Conservation (phyloP, 2,797 vertebrate species). For the Lithobates pipiens region DNA sequence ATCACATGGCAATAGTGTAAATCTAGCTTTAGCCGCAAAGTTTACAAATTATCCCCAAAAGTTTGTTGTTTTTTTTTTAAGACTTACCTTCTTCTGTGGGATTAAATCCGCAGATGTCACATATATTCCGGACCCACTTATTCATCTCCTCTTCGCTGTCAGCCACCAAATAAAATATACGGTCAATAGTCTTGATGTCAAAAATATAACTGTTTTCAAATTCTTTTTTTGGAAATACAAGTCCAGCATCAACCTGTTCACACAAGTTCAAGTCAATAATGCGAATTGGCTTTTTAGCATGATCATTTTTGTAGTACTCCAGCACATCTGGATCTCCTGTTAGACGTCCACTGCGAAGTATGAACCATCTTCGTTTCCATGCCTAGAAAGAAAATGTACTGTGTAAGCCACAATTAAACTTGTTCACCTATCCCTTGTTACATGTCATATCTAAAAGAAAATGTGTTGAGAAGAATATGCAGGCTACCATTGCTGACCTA, state of each 20-base stretch:
- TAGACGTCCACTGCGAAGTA: constrained; percentile 95
- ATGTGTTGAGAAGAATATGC: no score
- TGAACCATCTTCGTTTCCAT: constrained; percentile 99
- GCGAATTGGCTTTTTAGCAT: constrained; percentile 97
- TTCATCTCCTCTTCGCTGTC: constrained; percentile 99
- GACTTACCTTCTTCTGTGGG: constrained; percentile 95
- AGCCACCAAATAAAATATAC: constrained; percentile 97
- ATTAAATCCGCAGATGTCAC: constrained; percentile 99
- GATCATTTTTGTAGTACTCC: constrained; percentile 99
- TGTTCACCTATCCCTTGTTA: background rate
- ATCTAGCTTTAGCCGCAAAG: no score
- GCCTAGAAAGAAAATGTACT: constrained; percentile 78
- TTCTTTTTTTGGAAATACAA: constrained; percentile 97
- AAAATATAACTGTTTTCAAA: constrained; percentile 99
- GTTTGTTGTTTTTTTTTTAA: background rate
- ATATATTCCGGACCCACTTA: constrained; percentile 99
- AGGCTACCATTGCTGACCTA: no score
- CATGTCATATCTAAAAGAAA: no score
- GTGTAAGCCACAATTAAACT: background rate
- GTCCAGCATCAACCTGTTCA: constrained; percentile 97
- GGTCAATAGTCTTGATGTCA: constrained; percentile 98
- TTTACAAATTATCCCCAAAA: no score
- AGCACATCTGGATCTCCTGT: constrained; percentile 96
- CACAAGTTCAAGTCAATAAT: constrained; percentile 99
- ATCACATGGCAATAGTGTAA: no score